Conservation (phyloP, 2,888 invertebrate genomes). For the Eupithecia inturbata region DNA sequence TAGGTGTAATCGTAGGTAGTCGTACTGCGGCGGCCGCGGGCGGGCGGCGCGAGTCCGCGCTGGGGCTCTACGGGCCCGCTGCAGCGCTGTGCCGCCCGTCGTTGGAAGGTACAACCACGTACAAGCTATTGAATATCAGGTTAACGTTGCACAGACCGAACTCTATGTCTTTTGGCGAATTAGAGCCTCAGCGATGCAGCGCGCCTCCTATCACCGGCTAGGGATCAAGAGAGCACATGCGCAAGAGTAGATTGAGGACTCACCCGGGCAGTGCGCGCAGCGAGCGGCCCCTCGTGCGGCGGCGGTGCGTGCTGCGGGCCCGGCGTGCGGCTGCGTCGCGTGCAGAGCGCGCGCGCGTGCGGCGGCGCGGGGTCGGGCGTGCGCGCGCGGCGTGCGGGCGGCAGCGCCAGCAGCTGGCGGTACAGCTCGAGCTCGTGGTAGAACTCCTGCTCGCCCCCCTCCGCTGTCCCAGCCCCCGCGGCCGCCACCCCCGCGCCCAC, state of each 20-base stretch:
- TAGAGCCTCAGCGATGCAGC: background rate
- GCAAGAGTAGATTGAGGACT: constrained; percentile 24
- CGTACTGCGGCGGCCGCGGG: too few species aligned
- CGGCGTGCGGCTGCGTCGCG: constrained; percentile 45
- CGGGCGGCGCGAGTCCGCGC: too few species aligned
- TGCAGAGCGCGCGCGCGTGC: constrained; percentile 7
- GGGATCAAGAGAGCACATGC: background rate
- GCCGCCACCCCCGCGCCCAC: constrained; percentile 56
- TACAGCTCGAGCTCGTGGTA: constrained; percentile 75
- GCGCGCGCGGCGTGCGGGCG: constrained; percentile 44
- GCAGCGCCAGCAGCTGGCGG: constrained; percentile 69
- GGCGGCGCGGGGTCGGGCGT: constrained; percentile 48
- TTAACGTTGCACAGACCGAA: too few species aligned
- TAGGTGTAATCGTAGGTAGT: too few species aligned
- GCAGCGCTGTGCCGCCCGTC: too few species aligned
- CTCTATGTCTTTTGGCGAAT: too few species aligned
- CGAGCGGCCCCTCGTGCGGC: constrained; percentile 24
- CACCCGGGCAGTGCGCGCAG: constrained; percentile 45
- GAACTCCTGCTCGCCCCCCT: constrained; percentile 62
- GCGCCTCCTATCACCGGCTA: background rate
- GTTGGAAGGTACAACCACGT: too few species aligned
- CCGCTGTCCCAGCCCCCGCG: constrained; percentile 32
- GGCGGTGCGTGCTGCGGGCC: constrained; percentile 23
- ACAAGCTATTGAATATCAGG: too few species aligned
- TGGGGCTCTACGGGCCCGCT: too few species aligned